These are phyloP conservation scores for Sphinx pinastri DNA, from an alignment of 2,888 invertebrate genomes.

Conservation along the genomic window DNA sequence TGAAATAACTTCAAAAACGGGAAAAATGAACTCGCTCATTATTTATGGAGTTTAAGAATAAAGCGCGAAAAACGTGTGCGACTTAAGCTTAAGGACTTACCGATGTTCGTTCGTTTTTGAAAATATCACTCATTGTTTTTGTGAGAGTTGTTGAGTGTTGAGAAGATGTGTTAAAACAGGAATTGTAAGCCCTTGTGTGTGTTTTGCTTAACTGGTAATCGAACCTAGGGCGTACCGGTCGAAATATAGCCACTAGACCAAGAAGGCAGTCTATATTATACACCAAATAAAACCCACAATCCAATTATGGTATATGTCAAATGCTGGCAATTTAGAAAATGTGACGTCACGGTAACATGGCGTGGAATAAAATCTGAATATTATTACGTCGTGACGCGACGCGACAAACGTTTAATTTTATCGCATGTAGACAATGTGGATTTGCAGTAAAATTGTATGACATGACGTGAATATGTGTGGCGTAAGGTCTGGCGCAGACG, in stretches of 20 bases:
- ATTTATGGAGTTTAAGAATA: constrained; percentile 46
- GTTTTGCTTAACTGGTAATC: too few species aligned
- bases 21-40: constrained; percentile 39
- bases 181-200: background rate
- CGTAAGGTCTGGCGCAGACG: background rate
- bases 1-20: constrained; percentile 34
- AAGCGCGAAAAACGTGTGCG: constrained; percentile 33
- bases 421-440: background rate
- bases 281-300: background rate
- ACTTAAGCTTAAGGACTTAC: background rate
- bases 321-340: background rate
- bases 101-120: constrained; percentile 6
- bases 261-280: too few species aligned
- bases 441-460: background rate
- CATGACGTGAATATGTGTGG: background rate
- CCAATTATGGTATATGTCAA: constrained; percentile 9
- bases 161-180: too few species aligned
- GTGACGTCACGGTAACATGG: constrained; percentile 9
- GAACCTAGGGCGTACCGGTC: too few species aligned
- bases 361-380: constrained; percentile 14
- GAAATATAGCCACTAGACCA: too few species aligned
- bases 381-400: constrained; percentile 13
- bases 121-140: background rate
- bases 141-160: too few species aligned
- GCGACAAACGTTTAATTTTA: constrained; percentile 22